phyloP scores from a whole-genome alignment of 2,113 vertebrate species.

The Cephalopterus ornatus region DNA sequence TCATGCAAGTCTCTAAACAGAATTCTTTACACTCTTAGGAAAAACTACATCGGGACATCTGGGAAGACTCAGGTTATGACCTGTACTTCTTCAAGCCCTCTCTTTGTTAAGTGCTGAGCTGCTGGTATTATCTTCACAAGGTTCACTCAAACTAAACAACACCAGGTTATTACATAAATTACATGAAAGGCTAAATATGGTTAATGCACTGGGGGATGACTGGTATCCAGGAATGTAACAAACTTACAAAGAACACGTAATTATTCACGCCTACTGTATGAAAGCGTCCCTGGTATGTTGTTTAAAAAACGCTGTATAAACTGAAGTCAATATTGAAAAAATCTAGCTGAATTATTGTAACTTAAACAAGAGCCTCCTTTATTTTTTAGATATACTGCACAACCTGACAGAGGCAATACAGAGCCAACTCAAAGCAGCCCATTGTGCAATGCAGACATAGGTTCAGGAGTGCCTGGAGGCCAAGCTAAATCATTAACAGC shows the following conservation, averaged over 20 bases:
- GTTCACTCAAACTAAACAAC: not conserved
- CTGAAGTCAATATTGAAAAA: not conserved
- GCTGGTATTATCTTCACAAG: not conserved
- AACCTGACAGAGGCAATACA: not conserved
- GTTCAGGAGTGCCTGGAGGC: not conserved
- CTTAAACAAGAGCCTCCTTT: not conserved
- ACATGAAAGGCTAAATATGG: not conserved
- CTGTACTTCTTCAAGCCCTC: not conserved
- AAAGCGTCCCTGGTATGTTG: not conserved
- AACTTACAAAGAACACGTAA: not conserved
- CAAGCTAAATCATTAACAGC: not conserved
- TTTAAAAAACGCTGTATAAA: not conserved
- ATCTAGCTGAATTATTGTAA: not conserved
- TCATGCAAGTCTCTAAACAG: not conserved
- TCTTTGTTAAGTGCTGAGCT: not conserved
- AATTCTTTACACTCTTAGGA: not conserved
- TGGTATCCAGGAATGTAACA: not conserved
- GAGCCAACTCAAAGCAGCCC: not conserved
- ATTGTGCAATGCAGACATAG: rapidly evolving
- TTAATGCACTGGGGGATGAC: not conserved
- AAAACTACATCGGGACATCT: not conserved
- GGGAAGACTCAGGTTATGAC: not conserved
- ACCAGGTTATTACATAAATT: not conserved
- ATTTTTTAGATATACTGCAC: not conserved
- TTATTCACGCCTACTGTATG: not conserved